Evolutionary conservation across 2,797 vertebrate genomes (phyloP).

Genomic region (Parauchenoglanis ngamensis): DNA sequence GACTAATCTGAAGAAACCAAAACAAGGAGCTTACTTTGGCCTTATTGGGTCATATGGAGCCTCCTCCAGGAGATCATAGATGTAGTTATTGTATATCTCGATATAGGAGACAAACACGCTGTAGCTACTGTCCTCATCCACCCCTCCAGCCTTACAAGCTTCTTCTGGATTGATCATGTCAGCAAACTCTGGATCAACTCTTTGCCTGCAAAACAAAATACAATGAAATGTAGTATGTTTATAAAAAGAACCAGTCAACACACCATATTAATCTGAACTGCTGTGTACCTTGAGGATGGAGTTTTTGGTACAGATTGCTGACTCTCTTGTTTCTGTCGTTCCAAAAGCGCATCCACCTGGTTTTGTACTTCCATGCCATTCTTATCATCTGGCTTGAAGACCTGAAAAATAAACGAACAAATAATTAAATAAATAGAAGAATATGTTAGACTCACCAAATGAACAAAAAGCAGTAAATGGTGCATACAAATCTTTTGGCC

Average conservation of each 20-base stretch:
- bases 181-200: constrained; percentile 88
- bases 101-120: constrained; percentile 94
- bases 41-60: constrained; percentile 82
- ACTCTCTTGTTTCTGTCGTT: constrained; percentile 88
- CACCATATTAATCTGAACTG: background rate
- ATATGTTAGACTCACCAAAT: background rate
- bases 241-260: background rate
- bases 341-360: constrained; percentile 90
- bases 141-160: constrained; percentile 76
- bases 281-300: constrained; percentile 77
- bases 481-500: constrained; percentile 91
- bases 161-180: constrained; percentile 90
- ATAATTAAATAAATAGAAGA: background rate
- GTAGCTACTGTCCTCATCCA: constrained; percentile 95
- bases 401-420: constrained; percentile 66
- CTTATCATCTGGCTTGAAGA: constrained; percentile 94
- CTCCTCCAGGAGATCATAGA: constrained; percentile 95
- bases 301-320: constrained; percentile 75
- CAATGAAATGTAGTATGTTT: background rate
- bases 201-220: constrained; percentile 73
- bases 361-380: constrained; percentile 92
- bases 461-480: background rate
- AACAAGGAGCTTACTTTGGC: constrained; percentile 84
- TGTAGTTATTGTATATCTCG: constrained; percentile 99
- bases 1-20: background rate